phyloP scores from a whole-genome alignment of 2,888 invertebrate species.

The Netelia inedita region DNA sequence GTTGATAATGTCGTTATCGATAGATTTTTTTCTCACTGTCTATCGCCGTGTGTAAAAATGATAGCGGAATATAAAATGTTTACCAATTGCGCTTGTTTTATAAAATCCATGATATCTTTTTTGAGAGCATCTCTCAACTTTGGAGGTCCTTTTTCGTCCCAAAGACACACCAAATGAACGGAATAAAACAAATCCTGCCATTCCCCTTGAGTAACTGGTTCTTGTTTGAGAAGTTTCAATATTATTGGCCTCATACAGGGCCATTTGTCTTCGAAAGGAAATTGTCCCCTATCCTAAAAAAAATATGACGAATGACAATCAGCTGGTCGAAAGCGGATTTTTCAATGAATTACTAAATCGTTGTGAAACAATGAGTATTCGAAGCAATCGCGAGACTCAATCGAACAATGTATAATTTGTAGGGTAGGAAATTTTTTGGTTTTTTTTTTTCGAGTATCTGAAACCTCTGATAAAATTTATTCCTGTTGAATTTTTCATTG shows the following conservation, averaged over 20 bases:
- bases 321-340: not conserved
- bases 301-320: not conserved
- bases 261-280: constrained; percentile 98
- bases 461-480: not conserved
- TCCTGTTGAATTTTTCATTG: not conserved
- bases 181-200: constrained; percentile 99
- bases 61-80: constrained; percentile 63
- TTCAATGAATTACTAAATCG: not conserved
- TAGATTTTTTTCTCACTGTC: not conserved
- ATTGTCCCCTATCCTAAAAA: constrained; percentile 91
- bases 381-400: not conserved
- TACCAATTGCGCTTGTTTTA: constrained; percentile 95
- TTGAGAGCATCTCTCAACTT: constrained; percentile 96
- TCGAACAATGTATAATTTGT: not conserved
- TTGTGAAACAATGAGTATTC: not conserved
- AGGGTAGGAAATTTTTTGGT: not conserved
- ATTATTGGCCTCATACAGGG: constrained; percentile 97
- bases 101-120: constrained; percentile 97
- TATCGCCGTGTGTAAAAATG: not conserved
- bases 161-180: constrained; percentile 97
- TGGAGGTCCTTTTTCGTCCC: constrained; percentile 97
- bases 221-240: constrained; percentile 96
- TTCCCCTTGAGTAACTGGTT: constrained; percentile 96
- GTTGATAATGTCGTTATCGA: constrained; percentile 12
- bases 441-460: constrained; percentile 27